Base-by-base conservation (phyloP, 1,140 invertebrate genomes). In the Eumaeus atala region DNA sequence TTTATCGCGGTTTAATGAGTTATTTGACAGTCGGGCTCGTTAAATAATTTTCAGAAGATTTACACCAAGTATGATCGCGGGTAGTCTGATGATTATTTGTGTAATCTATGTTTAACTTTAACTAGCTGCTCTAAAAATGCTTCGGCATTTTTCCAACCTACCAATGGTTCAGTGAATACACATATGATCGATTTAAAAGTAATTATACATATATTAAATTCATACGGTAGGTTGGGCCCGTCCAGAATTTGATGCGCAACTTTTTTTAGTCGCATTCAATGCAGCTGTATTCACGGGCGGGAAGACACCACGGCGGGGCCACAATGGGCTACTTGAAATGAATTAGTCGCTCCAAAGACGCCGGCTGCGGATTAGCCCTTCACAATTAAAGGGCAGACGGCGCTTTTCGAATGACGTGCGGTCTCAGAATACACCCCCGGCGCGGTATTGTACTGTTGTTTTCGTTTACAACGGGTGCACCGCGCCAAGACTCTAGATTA, bases 321-420 rank as follows among this genome's bases (percentile, higher is more conserved):
- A 77, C 77, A 77, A 77, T 75, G 64, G 49, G 61, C 72, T 77
- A 74, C 75, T 84, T 75, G 81, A 76, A 79, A 54, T 56, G 77
- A 79, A 79, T 84, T 82, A 74, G 64, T 59, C 70, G 78, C 74
- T 70, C 66, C 66, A 79, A 72, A 69, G 65, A 74, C 51, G 61
- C 62, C 62, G 70, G 63, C 54, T 70, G 66, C 37, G 75, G 77
- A 78, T 82, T 74, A 82, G 64, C 71, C 71, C 58, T 70, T 67
- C 49, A 84, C 77, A 82, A 82, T 81, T 79, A 82, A 74, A 79
- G 60, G 64, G 62, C 61, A 72, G 72, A 70, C 70, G 68, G 61
- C 53, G 66, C 66, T 74, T 72, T 74, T 74, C 67, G 67, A 66
- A 28, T 57, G 66, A 66, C 61, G 58, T 67, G 61, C 48, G 61